Evolutionary conservation across 2,113 vertebrate genomes (phyloP).

Genomic region (Menura novaehollandiae): DNA sequence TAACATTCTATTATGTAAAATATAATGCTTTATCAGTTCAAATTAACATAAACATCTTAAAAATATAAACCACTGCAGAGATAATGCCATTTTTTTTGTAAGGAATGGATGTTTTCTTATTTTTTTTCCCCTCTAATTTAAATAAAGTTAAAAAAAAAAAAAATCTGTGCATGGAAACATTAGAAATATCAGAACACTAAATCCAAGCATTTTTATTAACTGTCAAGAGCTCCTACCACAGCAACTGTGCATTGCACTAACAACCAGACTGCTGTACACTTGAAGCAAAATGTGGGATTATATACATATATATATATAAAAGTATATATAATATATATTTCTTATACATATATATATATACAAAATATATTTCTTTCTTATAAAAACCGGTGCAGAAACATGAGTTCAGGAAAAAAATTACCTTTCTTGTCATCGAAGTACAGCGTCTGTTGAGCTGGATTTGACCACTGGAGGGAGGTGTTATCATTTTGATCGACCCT

Average conservation of each 20-base stretch:
- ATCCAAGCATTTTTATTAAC: neutral
- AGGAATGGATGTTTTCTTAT: neutral
- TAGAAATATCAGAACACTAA: neutral
- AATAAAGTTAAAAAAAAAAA: neutral
- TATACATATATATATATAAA: neutral
- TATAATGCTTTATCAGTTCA: neutral
- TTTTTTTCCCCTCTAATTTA: neutral
- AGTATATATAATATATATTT: too few relatives aligned
- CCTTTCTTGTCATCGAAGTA: conserved; percentile 99
- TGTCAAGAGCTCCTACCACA: neutral
- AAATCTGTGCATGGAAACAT: neutral
- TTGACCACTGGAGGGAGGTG: conserved; percentile 99
- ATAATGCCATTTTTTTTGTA: neutral
- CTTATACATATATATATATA: neutral
- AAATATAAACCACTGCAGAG: neutral
- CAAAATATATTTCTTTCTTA: neutral
- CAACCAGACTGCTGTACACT: neutral
- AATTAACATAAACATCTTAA: neutral
- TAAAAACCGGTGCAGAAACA: conserved; percentile 21
- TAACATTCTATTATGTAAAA: neutral
- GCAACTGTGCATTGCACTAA: neutral
- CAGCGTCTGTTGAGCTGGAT: conserved; percentile 98
- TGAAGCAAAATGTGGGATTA: neutral
- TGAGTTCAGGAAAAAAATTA: conserved; percentile 66
- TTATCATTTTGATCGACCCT: conserved; percentile 99